Evolutionary conservation across 2,888 invertebrate genomes (phyloP).

Genomic region (Dascillus cervinus): DNA sequence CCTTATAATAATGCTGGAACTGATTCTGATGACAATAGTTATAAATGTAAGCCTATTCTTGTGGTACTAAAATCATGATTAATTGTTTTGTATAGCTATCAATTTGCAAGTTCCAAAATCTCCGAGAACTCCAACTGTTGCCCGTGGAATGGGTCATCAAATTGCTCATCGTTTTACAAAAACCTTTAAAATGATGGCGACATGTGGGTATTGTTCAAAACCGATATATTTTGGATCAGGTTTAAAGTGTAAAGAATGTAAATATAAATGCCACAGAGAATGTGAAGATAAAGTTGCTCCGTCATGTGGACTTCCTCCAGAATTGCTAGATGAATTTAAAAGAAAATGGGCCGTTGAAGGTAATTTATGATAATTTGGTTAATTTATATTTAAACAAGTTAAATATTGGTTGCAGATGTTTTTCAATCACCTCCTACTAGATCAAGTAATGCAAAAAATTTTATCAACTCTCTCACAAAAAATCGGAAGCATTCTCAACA

Average conservation of each 20-base stretch:
- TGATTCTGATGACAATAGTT: conserved; percentile 47
- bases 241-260: conserved; percentile 90
- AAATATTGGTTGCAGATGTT: too few relatives aligned
- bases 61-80: neutral
- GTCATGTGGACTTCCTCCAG: conserved; percentile 84
- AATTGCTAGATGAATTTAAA: conserved; percentile 75
- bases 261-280: conserved; percentile 82
- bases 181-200: conserved; percentile 80
- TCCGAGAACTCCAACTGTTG: conserved; percentile 43
- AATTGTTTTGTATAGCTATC: conserved; percentile 33
- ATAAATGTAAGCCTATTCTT: conserved; percentile 36
- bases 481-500: conserved; percentile 50
- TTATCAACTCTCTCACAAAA: conserved; percentile 39
- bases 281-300: conserved; percentile 89
- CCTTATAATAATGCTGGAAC: conserved; percentile 44
- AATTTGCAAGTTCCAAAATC: conserved; percentile 56
- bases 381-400: too few relatives aligned
- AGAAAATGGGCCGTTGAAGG: conserved; percentile 62
- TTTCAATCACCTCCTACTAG: conserved; percentile 44
- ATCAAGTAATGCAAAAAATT: conserved; percentile 37
- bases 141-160: conserved; percentile 78
- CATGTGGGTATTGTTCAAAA: conserved; percentile 78
- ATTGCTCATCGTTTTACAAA: conserved; percentile 87
- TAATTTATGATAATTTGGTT: conserved; percentile 24
- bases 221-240: conserved; percentile 58